Evolutionary conservation across 2,797 vertebrate species (phyloP).

Genomic region (Neomorphus geoffroyi): DNA sequence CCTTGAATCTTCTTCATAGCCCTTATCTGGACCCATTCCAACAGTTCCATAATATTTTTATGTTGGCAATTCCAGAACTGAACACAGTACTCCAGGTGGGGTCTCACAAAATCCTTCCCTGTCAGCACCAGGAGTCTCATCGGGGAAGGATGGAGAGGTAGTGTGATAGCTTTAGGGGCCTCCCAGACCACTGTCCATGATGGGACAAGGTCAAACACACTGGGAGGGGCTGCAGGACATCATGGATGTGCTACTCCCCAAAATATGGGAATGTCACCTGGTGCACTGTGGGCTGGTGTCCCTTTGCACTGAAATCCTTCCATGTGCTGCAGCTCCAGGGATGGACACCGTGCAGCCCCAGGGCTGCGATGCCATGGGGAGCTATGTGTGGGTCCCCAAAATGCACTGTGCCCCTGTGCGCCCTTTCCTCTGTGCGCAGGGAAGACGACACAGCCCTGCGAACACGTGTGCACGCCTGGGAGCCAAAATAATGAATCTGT

Average conservation of each 20-base stretch:
- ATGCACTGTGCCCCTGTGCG: background rate
- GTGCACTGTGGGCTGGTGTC: rapidly evolving
- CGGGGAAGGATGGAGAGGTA: background rate
- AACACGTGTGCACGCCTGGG: rapidly evolving
- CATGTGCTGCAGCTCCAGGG: background rate
- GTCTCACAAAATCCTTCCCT: background rate
- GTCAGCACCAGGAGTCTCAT: too few relatives aligned
- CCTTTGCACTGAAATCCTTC: background rate
- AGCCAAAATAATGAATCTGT: background rate
- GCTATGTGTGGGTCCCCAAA: background rate
- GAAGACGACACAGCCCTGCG: background rate
- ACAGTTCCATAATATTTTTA: too few relatives aligned
- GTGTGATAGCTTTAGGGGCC: background rate
- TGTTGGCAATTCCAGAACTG: too few relatives aligned
- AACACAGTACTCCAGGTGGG: too few relatives aligned
- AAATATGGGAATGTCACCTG: background rate
- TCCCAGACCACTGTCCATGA: background rate
- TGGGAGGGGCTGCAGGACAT: too few relatives aligned
- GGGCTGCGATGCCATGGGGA: rapidly evolving
- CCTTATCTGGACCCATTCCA: too few relatives aligned
- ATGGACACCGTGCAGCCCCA: background rate
- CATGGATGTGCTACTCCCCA: background rate
- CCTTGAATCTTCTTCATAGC: too few relatives aligned
- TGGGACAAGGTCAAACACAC: background rate
- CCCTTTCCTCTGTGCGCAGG: rapidly evolving